Evolutionary conservation across 2,888 invertebrate genomes (phyloP).

Genomic region (Caenorhabditis parvicauda): DNA sequence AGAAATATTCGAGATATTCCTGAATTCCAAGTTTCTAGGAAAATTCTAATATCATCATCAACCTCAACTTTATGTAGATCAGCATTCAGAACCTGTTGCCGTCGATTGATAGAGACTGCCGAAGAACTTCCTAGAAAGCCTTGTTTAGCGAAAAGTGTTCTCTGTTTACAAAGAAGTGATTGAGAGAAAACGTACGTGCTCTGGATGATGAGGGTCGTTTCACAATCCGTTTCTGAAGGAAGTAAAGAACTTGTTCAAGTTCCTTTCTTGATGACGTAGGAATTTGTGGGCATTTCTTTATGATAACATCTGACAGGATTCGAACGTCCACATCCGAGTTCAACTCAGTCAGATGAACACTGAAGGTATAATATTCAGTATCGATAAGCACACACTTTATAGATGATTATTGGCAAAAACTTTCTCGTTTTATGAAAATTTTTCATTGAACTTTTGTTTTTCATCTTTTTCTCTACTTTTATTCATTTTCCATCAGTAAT

Average conservation of each 20-base stretch:
- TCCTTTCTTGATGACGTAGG: conserved; percentile 79
- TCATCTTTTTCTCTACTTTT: too few relatives aligned
- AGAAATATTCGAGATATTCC: conserved; percentile 89
- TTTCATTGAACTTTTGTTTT: too few relatives aligned
- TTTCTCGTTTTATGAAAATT: too few relatives aligned
- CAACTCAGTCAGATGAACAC: conserved; percentile 77
- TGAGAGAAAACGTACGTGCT: conserved; percentile 6
- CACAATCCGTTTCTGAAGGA: conserved; percentile 73
- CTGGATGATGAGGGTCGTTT: conserved; percentile 3
- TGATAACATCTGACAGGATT: conserved; percentile 78
- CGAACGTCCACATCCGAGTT: conserved; percentile 78
- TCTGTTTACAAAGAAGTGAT: not conserved
- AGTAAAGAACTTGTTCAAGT: conserved; percentile 83
- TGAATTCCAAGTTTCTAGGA: conserved; percentile 68
- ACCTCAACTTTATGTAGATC: conserved; percentile 40
- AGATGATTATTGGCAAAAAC: too few relatives aligned
- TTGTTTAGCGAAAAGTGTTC: not conserved
- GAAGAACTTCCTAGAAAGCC: conserved; percentile 32
- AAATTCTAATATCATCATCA: conserved; percentile 2
- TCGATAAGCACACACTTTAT: not conserved
- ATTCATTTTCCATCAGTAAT: too few relatives aligned
- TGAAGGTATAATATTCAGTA: conserved; percentile 22
- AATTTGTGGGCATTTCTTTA: conserved; percentile 79
- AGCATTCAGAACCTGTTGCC: conserved; percentile 17
- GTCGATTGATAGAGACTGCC: conserved; percentile 22